A percentile compares a stretch with the other conserved stretches of the same genome.
Conservation (phyloP, 2,888 invertebrate genomes). For the Ptychoptera albimana region DNA sequence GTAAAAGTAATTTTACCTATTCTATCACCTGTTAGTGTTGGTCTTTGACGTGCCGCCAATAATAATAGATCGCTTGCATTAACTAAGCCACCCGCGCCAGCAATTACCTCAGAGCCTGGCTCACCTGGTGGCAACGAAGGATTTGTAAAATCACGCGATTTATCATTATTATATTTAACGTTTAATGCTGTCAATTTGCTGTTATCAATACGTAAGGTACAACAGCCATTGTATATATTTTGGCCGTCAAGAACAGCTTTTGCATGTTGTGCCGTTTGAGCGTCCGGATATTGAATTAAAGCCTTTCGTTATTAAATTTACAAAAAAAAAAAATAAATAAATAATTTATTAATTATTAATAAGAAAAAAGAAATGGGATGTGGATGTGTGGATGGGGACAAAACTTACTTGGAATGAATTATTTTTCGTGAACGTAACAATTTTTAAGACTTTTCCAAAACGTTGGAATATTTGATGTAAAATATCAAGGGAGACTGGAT, state of each 20-base stretch:
- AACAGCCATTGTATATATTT: constrained; percentile 99
- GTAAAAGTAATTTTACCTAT: constrained; percentile 27
- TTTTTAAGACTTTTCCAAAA: constrained; percentile 96
- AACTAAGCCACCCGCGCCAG: constrained; percentile 35
- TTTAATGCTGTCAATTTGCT: constrained; percentile 96
- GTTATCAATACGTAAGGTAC: constrained; percentile 97
- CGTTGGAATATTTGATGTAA: constrained; percentile 96
- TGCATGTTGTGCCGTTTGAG: constrained; percentile 91
- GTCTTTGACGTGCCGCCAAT: constrained; percentile 30
- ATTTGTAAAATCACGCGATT: constrained; percentile 98
- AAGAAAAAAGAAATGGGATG: neutral
- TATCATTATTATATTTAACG: constrained; percentile 99
- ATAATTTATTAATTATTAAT: neutral
- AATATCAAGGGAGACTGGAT: constrained; percentile 95
- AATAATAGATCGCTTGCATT: constrained; percentile 38
- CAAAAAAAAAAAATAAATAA: neutral
- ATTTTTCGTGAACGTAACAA: constrained; percentile 99
- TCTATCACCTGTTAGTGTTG: constrained; percentile 33
- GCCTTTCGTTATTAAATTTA: constrained; percentile 59
- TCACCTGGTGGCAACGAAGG: constrained; percentile 95
- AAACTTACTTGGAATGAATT: constrained; percentile 47
- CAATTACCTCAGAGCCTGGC: constrained; percentile 41
- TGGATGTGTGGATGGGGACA: neutral
- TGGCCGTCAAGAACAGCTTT: constrained; percentile 95
- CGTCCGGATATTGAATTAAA: constrained; percentile 95